Base-by-base conservation (phyloP, 2,888 invertebrate species). In the Machimus rusticus region DNA sequence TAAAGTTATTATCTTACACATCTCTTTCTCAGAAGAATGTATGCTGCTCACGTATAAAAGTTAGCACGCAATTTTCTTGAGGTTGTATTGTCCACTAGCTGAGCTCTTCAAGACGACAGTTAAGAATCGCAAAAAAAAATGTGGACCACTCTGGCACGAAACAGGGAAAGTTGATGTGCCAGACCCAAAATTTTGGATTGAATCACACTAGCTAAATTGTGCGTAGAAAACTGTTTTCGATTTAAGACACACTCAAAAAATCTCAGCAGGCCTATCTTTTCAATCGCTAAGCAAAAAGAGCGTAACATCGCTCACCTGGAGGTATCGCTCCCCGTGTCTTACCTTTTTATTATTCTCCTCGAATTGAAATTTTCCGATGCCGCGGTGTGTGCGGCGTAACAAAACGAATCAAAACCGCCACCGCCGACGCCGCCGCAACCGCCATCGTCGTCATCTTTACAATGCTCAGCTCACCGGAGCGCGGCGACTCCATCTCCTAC, bases 351-450 rank as follows among this genome's bases (percentile, higher is more conserved):
- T 39, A 46, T 46, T 28, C 51, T 81, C 81, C 14, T 43, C 37
- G 82, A 82, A 66, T 82, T 82, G 57, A 23, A 51, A 66, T 82
- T 82, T 82, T 66, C 34, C 82, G 31, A 57, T 82, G 66, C 23
- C 39, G 16, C 46, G 37, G 51, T 66, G 66, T 51, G 51, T 5
- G 51, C 51, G 51, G 51, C 28, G 66, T 55, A 46, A 23, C 51
- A 51, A 23, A 55, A 82, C 39, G n/a, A 82, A 66, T 8, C 34
- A 1, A 34, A 51, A 82, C 82, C 82, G n/a, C 57, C 34, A 16
- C 43, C 43, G 43, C 14, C 43, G 14, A 2, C 14, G 43, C 16
- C 43, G 16, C 5, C 14, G 43, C 16, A 14, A 23, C 31, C 82
- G 34, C 19, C 34, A 28, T 37, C 23, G 14, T 23, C 66, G 12